Base-by-base conservation (phyloP, 1,140 invertebrate species). In the Ceratina calcarata region DNA sequence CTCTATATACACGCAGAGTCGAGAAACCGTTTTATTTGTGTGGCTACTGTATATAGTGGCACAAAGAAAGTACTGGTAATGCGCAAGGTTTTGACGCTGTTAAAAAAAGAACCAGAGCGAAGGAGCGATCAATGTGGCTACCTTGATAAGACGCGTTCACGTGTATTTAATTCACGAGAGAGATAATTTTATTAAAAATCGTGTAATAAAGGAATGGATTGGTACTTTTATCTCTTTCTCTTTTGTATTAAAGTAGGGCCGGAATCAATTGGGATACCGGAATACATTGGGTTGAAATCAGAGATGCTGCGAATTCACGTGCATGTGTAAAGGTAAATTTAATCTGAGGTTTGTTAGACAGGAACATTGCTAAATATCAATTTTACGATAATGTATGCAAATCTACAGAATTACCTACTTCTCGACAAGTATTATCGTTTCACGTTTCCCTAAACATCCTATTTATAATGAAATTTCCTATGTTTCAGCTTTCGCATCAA, bases 1-100 rank as follows among this genome's bases (percentile, higher is more conserved):
- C 60, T 80, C 61, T 61, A 76, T 80, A 45, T 68, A 62, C 18
- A 49, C 37, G 37, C 37, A 10, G 49, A 68, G 20, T 22, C 22
- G 49, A 71, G n/a, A 45, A 45, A 45, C 10, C 45, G 22, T 68
- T 65, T 80, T 76, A 75, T 80, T 80, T 83, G 49, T 32, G 49
- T 73, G 24, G 8, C 37, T 45, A 55, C 24, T 8, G 37, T 70
- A 7, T 10, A 65, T 15, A 45, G 37, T 45, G 37, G 37, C 55
- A 62, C n/a, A 24, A 49, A 57, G 20, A 61, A n/a, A 37, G n/a
- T 20, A 60, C 55, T n/a, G n/a, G 16, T 57, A 64, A 16, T 20
- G 32, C 55, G 18, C 68, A 64, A 78, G 69, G 68, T 61, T 72
- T 57, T 27, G 37, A 22, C 6, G 53, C 18, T 64, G 37, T 78